Percentiles rank a stretch among this genome's conserved stretches.
These are phyloP conservation scores for Adelosebastes latens DNA, from an alignment of 2,797 vertebrate species.

Conservation along the genomic window DNA sequence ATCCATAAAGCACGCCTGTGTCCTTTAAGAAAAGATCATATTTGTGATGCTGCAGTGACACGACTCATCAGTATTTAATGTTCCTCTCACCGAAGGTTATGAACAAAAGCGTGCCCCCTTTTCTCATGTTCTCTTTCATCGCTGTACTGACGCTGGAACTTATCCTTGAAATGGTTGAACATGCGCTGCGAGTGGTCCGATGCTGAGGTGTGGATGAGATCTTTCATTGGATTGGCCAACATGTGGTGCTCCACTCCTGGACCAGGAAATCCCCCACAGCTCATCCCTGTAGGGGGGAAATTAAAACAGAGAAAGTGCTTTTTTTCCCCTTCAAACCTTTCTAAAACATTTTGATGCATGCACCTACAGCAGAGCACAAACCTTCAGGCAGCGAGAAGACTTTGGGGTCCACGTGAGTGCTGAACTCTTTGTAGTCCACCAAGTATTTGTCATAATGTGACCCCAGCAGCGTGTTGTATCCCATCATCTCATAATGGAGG, in stretches of 20 bases:
- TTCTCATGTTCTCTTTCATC: constrained; percentile 80
- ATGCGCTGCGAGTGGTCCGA: constrained; percentile 75
- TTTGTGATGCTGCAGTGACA: background rate
- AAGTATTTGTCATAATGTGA: constrained; percentile 90
- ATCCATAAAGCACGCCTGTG: background rate
- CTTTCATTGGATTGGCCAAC: constrained; percentile 88
- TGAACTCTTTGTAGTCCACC: constrained; percentile 83
- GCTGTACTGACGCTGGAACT: constrained; percentile 73
- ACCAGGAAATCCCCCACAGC: constrained; percentile 80
- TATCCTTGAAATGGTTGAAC: constrained; percentile 80
- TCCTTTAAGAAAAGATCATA: background rate
- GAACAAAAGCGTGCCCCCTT: constrained; percentile 83
- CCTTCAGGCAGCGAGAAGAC: constrained; percentile 81
- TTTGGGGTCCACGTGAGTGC: constrained; percentile 67
- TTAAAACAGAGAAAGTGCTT: background rate
- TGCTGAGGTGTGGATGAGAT: constrained; percentile 81
- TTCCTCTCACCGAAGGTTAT: constrained; percentile 84
- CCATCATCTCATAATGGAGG: constrained; percentile 86
- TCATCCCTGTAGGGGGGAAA: constrained; percentile 71
- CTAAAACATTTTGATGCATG: background rate
- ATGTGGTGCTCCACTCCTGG: constrained; percentile 81
- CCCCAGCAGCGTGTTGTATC: constrained; percentile 86
- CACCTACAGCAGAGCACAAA: constrained; percentile 24
- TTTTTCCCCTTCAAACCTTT: background rate
- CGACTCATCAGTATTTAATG: background rate